Evolutionary conservation across 2,113 vertebrate genomes (phyloP), one percentile per base, ranked within the genome.

Genomic region (Anarrhichthys ocellatus): DNA sequence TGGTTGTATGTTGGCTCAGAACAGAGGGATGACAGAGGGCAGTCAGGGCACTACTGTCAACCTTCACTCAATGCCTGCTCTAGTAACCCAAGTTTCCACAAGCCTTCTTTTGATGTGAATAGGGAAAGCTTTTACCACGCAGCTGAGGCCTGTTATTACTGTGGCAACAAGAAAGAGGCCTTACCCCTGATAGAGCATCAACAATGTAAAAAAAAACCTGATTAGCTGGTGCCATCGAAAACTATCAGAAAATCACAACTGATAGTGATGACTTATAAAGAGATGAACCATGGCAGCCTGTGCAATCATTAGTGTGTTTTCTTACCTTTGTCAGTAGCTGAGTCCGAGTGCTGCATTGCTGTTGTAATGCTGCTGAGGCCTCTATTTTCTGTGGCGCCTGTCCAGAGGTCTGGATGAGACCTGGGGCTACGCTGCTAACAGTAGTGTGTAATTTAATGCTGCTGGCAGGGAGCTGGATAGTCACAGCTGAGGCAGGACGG

Each of bases 251-350:
- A 62, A n/a, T 44, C 66, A 24, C 20, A 18, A 56, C 64, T 70
- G 74, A 86, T n/a, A 52, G 29, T 65, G 73, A 63, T 50, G 73
- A 80, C 76, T 80, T 69, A 89, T 72, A 66, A 75, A 77, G 54
- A 80, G 66, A 46, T 5, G 3, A 56, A 64, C n/a, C 15, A 18
- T 68, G 32, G 48, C 54, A 59, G 71, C 34, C 17, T 66, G 64
- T 17, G n/a, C 15, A 38, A 24, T 22, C 29, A 54, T 65, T 4
- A 1, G 13, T 61, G 46, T 46, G 24, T 42, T 82, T 91, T 93
- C 96, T 92, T 77, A 99, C 97, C 96, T 96, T 96, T 93, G 94
- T 91, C 86, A 93, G 86, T 76, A 94, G 95, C 63, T 94, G 95
- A 42, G 90, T 93, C 78, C 96, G 96, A 85, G 78, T 86, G 77